Base-by-base conservation (phyloP, 2,113 vertebrate species). In the Redunca redunca region DNA sequence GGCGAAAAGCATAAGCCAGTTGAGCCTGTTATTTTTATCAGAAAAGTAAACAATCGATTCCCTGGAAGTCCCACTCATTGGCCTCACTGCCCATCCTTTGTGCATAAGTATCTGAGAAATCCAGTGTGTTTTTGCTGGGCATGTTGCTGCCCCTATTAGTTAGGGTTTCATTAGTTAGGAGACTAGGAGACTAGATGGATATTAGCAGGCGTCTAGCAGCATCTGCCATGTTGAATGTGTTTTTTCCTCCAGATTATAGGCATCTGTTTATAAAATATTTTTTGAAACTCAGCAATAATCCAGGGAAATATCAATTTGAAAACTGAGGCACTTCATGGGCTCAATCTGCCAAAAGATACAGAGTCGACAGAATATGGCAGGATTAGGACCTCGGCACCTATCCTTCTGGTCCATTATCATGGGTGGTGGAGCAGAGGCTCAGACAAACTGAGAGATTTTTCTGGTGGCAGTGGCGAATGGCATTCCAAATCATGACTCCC, bases 11-110 rank as follows among this genome's bases (percentile, higher is more conserved):
- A 71, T 13, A 26, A 97, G 82, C 90, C 26, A 80, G 46, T 48
- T 92, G 64, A 96, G 62, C 93, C 84, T 88, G 92, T 85, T 93
- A 40, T 50, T 92, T 97, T 93, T 96, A 95, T 83, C 94, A 81
- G 84, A n/a, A 97, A 96, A 92, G 81, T 90, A 92, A 95, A 95
- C 46, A 90, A 57, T 46, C 30, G 40, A 71, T 80, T 97, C 46
- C n/a, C 40, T 58, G 52, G 85, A 57, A 78, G 88, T 21, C 77
- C 80, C 80, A 80, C 80, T 48, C 46, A n/a, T 74, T 30, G 4
- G 84, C 92, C 46, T 64, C 88, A 80, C 8, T 7, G 52, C 36
- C 77, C 52, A 64, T 16, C 33, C 13, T 33, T 9, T n/a, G 12
- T 16, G 28, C 1, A 0, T 14, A 36, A 48, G 48, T 11, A 9